Percentiles rank a stretch among this genome's conserved stretches.
These are phyloP conservation scores for Phlogophora meticulosa DNA, from an alignment of 2,888 invertebrate genomes.

Conservation along the genomic window DNA sequence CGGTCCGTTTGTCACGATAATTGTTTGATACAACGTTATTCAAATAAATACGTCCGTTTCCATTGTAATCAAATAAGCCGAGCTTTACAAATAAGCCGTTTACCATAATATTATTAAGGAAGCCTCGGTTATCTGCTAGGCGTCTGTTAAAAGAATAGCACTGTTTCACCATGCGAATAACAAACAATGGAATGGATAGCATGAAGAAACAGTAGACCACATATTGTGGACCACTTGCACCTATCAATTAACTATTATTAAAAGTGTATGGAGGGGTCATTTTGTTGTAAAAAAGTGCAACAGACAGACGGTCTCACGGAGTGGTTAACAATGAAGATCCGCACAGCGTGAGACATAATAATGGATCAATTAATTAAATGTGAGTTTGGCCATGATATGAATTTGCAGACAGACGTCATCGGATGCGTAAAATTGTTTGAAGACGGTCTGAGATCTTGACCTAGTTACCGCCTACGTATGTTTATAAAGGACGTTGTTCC, in stretches of 20 bases:
- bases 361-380: conserved; percentile 65
- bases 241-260: conserved; percentile 77
- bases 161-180: conserved; percentile 73
- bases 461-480: conserved; percentile 41
- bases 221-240: conserved; percentile 67
- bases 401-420: conserved; percentile 40
- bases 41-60: conserved; percentile 20
- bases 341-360: conserved; percentile 55
- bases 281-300: conserved; percentile 62
- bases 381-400: conserved; percentile 55
- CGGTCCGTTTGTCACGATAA: background rate
- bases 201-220: conserved; percentile 76
- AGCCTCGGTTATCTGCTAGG: conserved; percentile 68
- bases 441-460: conserved; percentile 65
- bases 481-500: conserved; percentile 26
- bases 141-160: conserved; percentile 73
- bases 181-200: conserved; percentile 76
- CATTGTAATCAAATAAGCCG: conserved; percentile 29
- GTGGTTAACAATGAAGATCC: conserved; percentile 51
- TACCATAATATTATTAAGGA: conserved; percentile 70
- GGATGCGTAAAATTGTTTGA: conserved; percentile 57
- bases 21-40: background rate
- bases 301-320: conserved; percentile 67
- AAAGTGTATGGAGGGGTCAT: conserved; percentile 65
- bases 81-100: conserved; percentile 44